Base-by-base conservation (phyloP, 92 coral and sea anemone genomes). In the Nematostella vectensis region DNA sequence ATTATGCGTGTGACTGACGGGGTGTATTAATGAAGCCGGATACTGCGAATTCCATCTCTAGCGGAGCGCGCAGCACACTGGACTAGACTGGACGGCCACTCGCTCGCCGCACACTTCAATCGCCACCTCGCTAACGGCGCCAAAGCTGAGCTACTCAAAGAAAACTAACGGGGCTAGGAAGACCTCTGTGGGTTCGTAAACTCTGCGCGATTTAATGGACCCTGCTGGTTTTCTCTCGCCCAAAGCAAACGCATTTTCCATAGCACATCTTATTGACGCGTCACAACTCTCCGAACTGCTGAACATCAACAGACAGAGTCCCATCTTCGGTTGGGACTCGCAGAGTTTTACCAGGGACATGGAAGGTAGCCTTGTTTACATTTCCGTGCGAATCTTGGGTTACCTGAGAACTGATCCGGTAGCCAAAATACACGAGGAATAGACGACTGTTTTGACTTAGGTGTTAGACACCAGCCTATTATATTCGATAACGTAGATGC, bases 171-270 rank as follows among this genome's bases (percentile, higher is more conserved):
- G 36, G 17, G 43, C 17, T 30, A 23, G 4, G 47, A 29, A 55
- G 56, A 37, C 55, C 47, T 54, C 44, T 24, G 8, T 47, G 13
- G 11, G 33, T 25, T 43, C 23, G n/a, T n/a, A n/a, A n/a, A n/a
- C n/a, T 24, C 18, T 21, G 30, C 13, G 52, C 53, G 55, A 33
- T 51, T 81, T 70, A 49, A 93, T 93, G 99, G 99, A 93, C 69
- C 76, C 75, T 67, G 67, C 96, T 30, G 88, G 96, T 28, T 78
- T 86, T 50, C 88, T 93, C 29, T 93, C 99, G 49, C 88, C 95
- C 33, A 91, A 86, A 68, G 98, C 98, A 55, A 91, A 87, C 89
- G 98, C 98, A 29, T 91, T 93, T 68, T 93, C 99, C 52, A 93
- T 93, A 53, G 99, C 96, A 44, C 99, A 93, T 44, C 85, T 93